A percentile compares a stretch with the other conserved stretches of the same genome.
Conservation (phyloP, 2,113 vertebrate species). For the Porphyrio hochstetteri region DNA sequence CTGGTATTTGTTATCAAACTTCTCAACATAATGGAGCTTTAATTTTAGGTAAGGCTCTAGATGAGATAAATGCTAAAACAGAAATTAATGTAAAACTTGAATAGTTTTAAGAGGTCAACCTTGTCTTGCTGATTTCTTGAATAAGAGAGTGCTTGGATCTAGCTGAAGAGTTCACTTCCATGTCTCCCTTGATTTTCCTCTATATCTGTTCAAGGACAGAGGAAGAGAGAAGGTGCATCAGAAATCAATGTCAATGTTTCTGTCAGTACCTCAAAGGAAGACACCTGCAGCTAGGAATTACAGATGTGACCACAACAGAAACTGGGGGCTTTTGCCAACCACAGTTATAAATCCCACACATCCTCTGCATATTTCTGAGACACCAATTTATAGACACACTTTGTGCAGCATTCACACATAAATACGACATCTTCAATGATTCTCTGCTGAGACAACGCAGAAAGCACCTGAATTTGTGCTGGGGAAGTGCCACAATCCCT, state of each 20-base stretch:
- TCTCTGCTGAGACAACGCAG: background rate
- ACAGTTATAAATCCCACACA: background rate
- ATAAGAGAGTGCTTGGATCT: background rate
- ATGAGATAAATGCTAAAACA: background rate
- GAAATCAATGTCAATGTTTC: fast-evolving
- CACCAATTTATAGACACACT: background rate
- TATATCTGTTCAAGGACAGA: background rate
- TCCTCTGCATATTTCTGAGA: background rate
- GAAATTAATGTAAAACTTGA: background rate
- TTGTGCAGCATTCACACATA: background rate
- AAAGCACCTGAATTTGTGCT: background rate
- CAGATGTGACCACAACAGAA: background rate
- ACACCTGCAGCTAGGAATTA: background rate
- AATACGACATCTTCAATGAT: background rate
- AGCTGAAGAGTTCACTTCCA: background rate
- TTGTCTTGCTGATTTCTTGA: background rate
- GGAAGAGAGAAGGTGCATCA: background rate
- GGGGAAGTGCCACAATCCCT: background rate
- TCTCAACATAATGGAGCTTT: background rate
- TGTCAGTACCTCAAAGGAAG: background rate
- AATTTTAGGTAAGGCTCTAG: background rate
- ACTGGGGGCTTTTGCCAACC: background rate
- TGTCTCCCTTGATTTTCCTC: background rate
- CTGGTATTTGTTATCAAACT: background rate
- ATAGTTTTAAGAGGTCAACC: background rate